phyloP scores from a whole-genome alignment of 2,113 vertebrate genomes.

The Ciconia maguari region DNA sequence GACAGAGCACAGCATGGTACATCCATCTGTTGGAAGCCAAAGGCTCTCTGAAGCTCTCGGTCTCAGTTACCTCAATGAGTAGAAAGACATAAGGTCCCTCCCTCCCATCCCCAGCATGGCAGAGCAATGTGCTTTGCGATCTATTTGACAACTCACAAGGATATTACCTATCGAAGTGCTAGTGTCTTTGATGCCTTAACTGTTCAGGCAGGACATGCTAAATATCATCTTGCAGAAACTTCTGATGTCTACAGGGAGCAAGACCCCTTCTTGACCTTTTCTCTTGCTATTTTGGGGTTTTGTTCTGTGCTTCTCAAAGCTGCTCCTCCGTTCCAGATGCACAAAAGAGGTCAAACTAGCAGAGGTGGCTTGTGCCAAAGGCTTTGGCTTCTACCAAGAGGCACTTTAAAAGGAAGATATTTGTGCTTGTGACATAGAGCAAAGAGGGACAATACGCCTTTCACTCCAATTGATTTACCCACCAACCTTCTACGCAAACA shows the following conservation, averaged over 20 bases:
- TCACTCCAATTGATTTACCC: slow-evolving; percentile 53
- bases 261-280: slow-evolving; percentile 58
- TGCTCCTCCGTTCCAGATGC: slow-evolving; percentile 32
- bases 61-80: neutral
- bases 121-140: neutral
- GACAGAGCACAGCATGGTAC: slow-evolving; percentile 58
- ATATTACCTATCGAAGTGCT: slow-evolving; percentile 31
- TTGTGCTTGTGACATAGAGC: slow-evolving; percentile 48
- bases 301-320: slow-evolving; percentile 50
- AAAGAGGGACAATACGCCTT: slow-evolving; percentile 20
- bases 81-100: neutral
- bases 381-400: slow-evolving; percentile 40
- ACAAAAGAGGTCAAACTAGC: slow-evolving; percentile 60
- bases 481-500: slow-evolving; percentile 38
- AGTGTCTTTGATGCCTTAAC: slow-evolving; percentile 35
- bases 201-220: slow-evolving; percentile 58
- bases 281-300: slow-evolving; percentile 54
- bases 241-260: slow-evolving; percentile 64
- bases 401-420: slow-evolving; percentile 54
- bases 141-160: neutral
- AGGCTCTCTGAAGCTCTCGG: slow-evolving; percentile 18
- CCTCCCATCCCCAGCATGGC: slow-evolving; percentile 1
- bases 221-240: slow-evolving; percentile 62
- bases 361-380: slow-evolving; percentile 54
- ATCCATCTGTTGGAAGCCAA: slow-evolving; percentile 26